phyloP scores from a whole-genome alignment of 1,140 invertebrate genomes.

The Protaetia brevitarsis region DNA sequence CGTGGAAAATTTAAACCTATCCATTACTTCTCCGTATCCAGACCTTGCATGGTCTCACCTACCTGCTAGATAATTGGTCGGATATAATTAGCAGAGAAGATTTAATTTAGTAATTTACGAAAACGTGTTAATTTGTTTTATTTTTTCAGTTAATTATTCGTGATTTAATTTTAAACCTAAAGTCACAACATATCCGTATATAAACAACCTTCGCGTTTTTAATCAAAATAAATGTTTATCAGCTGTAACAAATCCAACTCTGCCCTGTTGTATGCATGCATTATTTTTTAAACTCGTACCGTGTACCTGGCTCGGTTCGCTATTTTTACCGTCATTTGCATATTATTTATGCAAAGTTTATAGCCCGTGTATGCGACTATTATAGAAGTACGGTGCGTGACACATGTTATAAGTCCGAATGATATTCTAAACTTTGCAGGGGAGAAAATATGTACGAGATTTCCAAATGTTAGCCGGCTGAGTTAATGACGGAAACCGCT shows the following conservation, averaged over 20 bases:
- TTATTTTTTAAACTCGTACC: slow-evolving; percentile 14
- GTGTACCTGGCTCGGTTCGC: slow-evolving; percentile 23
- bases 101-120: too few species aligned
- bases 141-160: too few species aligned
- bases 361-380: slow-evolving; percentile 27
- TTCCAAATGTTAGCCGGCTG: slow-evolving; percentile 23
- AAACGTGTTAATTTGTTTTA: too few species aligned
- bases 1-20: too few species aligned
- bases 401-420: slow-evolving; percentile 29
- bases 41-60: too few species aligned
- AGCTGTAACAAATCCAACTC: not conserved
- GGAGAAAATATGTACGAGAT: slow-evolving; percentile 23
- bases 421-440: slow-evolving; percentile 27
- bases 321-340: slow-evolving; percentile 28
- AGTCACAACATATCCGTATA: slow-evolving; percentile 6
- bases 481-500: slow-evolving; percentile 22
- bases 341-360: slow-evolving; percentile 32
- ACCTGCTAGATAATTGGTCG: too few species aligned
- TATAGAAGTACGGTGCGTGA: slow-evolving; percentile 25
- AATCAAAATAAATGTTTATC: slow-evolving; percentile 17
- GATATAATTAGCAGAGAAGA: too few species aligned
- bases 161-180: too few species aligned
- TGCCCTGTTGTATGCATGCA: not conserved
- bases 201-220: slow-evolving; percentile 5
- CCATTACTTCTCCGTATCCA: too few species aligned